Conservation (phyloP, 2,113 vertebrate genomes). For the Chloropsis hardwickii region DNA sequence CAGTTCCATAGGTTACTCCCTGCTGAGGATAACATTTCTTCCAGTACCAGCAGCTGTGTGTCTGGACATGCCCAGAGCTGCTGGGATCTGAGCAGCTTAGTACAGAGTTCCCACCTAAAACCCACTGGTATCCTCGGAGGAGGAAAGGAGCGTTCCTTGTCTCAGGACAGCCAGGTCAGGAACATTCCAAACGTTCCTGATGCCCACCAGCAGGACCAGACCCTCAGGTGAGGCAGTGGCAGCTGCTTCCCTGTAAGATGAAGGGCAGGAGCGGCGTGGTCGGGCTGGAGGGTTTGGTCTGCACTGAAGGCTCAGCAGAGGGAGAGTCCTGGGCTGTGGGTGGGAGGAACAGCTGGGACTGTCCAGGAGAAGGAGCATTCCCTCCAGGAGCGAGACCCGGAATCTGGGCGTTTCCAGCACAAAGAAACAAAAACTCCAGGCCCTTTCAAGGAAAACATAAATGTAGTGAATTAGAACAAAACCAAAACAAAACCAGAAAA, state of each 20-base stretch:
- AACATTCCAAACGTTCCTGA: background rate
- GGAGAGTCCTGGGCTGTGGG: background rate
- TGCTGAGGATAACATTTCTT: slow-evolving; percentile 51
- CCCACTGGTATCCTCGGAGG: background rate
- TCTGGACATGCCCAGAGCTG: slow-evolving; percentile 42
- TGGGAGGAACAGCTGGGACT: background rate
- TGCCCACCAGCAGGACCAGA: background rate
- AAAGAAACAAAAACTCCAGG: background rate
- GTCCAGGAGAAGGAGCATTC: background rate
- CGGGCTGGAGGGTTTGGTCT: background rate
- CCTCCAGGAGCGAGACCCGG: background rate
- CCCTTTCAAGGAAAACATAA: slow-evolving; percentile 50
- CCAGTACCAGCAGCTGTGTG: slow-evolving; percentile 47
- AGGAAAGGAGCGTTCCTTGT: background rate
- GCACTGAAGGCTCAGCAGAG: background rate
- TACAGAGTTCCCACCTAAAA: background rate
- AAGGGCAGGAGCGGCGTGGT: background rate
- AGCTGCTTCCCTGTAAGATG: background rate
- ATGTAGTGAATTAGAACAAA: background rate
- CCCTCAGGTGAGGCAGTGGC: background rate
- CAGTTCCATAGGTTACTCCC: slow-evolving; percentile 43
- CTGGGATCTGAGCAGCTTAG: slow-evolving; percentile 1
- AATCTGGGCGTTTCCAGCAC: background rate
- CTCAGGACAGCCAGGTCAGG: background rate
- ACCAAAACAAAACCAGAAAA: background rate